Base-by-base conservation (phyloP, 2,888 invertebrate genomes). In the Ormyrus labotus region DNA sequence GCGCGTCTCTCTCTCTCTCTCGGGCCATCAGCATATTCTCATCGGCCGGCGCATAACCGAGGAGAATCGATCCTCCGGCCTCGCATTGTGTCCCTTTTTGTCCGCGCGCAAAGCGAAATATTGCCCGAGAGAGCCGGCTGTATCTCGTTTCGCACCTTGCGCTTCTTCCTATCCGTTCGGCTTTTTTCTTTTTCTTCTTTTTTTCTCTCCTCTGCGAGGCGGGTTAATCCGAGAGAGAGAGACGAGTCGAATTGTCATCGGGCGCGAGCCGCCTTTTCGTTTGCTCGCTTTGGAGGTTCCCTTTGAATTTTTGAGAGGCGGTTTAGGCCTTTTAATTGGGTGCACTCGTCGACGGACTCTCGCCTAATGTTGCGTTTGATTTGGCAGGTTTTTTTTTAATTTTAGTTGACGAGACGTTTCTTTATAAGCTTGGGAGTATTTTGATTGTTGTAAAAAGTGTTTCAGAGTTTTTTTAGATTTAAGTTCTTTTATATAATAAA, bases 11-110 rank as follows among this genome's bases (percentile, higher is more conserved):
- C 60, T 67, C 19, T 47, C 70, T 19, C n/a, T 69, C 47, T 51
- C 34, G 50, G 50, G 50, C 65, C 79, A 70, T 74, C 73, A 79
- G 74, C 73, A 74, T 70, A 70, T 55, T 57, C 55, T 55, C 69
- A 83, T 83, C 85, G 19, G 84, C 83, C 83, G 82, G 84, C 19
- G 61, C n/a, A 65, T 48, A 85, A 88, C 87, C 88, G 89, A 88
- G 87, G 88, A 89, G 89, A 90, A 90, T 89, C 89, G 89, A 90
- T 89, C 89, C 87, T 85, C 84, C 83, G 84, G 83, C 78, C 84
- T 86, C 84, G 87, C 87, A 89, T 89, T 89, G 89, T 89, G 89
- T 89, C 88, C 87, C 87, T 89, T 89, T 88, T 90, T 88, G 87
- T 88, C 86, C 87, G 85, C 81, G 83, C 87, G 84, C 82, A 86